Evolutionary conservation across 2,797 vertebrate species (phyloP).

Genomic region (Pitangus sulphuratus): DNA sequence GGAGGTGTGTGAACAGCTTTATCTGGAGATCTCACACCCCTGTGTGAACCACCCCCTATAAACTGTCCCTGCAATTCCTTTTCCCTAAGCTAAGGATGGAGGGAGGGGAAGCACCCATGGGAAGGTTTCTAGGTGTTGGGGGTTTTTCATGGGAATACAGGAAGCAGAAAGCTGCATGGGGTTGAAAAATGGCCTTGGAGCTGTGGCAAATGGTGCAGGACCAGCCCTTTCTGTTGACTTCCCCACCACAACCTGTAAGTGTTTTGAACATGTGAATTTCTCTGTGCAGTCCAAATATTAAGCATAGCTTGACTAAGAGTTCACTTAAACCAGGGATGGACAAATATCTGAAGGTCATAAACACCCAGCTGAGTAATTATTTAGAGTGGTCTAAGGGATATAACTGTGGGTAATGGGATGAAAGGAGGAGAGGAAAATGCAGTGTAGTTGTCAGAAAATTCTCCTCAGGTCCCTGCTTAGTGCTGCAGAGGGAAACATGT

Average conservation of each 20-base stretch:
- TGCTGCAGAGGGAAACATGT: not conserved
- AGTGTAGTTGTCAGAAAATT: not conserved
- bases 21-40: not conserved
- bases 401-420: constrained; percentile 38
- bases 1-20: not conserved
- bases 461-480: not conserved
- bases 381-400: constrained; percentile 53
- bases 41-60: not conserved
- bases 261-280: not conserved
- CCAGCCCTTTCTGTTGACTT: not conserved
- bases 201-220: not conserved
- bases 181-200: not conserved
- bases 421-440: constrained; percentile 25
- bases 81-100: not conserved
- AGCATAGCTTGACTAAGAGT: not conserved
- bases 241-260: not conserved
- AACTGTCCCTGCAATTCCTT: not conserved
- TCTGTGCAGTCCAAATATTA: not conserved
- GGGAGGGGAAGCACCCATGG: not conserved
- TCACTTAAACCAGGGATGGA: constrained; percentile 9
- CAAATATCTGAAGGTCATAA: constrained; percentile 59
- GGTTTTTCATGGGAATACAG: not conserved
- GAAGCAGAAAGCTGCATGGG: not conserved
- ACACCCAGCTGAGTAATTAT: constrained; percentile 31
- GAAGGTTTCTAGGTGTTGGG: not conserved